phyloP scores from a whole-genome alignment of 2,797 vertebrate genomes.

The Carapus acus region DNA sequence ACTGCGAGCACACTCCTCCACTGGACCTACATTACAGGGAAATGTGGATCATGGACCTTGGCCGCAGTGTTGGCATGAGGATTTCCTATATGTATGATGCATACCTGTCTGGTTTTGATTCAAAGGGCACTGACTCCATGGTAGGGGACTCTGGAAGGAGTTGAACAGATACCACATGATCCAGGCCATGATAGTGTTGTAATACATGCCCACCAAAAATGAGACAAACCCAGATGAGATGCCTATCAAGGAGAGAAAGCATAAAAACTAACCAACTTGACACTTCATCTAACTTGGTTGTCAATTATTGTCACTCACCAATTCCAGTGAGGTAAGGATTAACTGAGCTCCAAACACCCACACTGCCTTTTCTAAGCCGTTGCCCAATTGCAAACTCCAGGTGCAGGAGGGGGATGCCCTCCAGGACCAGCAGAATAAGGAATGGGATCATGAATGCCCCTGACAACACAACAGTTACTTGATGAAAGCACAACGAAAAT shows the following conservation, averaged over 20 bases:
- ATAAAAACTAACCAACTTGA: not conserved
- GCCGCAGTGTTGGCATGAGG: too few species aligned
- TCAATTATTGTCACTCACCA: constrained; percentile 63
- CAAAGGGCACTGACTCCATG: constrained; percentile 85
- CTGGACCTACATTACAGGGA: constrained; percentile 55
- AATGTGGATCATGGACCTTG: not conserved
- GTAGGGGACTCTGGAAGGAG: constrained; percentile 91
- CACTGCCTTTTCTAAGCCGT: constrained; percentile 82
- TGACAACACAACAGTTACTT: constrained; percentile 50
- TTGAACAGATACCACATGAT: constrained; percentile 99
- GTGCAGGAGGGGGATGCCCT: constrained; percentile 86
- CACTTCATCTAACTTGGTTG: not conserved
- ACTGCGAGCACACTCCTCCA: constrained; percentile 81
- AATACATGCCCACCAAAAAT: constrained; percentile 85
- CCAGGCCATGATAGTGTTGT: constrained; percentile 92
- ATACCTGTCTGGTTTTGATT: constrained; percentile 77
- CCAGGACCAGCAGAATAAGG: constrained; percentile 88
- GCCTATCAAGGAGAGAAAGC: constrained; percentile 61
- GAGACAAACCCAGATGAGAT: constrained; percentile 83
- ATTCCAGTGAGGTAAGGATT: constrained; percentile 82
- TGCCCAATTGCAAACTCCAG: constrained; percentile 95
- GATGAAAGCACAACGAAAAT: too few species aligned
- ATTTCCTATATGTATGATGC: not conserved
- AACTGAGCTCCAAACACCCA: constrained; percentile 80
- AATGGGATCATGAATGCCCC: constrained; percentile 98